Evolutionary conservation across 2,113 vertebrate species (phyloP), one percentile per base, ranked within the genome.

Genomic region (Ciconia maguari): DNA sequence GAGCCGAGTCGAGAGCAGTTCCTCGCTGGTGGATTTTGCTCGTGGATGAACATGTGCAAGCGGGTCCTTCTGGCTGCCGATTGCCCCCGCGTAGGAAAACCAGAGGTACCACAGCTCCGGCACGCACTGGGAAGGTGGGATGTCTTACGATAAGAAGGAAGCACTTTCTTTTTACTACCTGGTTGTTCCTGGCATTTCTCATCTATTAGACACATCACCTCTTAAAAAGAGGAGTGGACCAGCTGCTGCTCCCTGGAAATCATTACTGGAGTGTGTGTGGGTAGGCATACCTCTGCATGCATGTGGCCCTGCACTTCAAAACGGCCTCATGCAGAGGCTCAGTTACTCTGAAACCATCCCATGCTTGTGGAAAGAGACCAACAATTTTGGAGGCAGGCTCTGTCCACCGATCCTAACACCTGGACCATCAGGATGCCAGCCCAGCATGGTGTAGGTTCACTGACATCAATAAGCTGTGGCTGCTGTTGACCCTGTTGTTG

Each of bases 31-130:
- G 32, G 57, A 36, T 51, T 86, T 55, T 87, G 27, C 32, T 70
- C 4, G 0, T 17, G 42, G 66, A 32, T 77, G 24, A 62, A 71
- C 5, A 0, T 6, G 25, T 46, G 27, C 32, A 34, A 2, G 52
- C 2, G 5, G 44, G 32, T 77, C 26, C 42, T 49, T 24, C 30
- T 71, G 79, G 75, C 52, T 76, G 30, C 62, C 0, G 2, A 8
- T 6, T 0, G 1, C 27, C 22, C 15, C 36, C 0, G 0, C 1
- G 6, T 1, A 74, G 66, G 27, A 66, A 6, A 65, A 51, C 29
- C 72, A 38, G 71, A 52, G 26, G 19, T 34, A 7, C 29, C 24
- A 15, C 34, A 55, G 68, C 83, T 70, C 36, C 0, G 3, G 10
- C 1, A 2, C 0, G 2, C 26, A 8, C 32, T n/a, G 41, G 0